phyloP scores from a whole-genome alignment of 2,888 invertebrate genomes.

The Cryptosula pallasiana region DNA sequence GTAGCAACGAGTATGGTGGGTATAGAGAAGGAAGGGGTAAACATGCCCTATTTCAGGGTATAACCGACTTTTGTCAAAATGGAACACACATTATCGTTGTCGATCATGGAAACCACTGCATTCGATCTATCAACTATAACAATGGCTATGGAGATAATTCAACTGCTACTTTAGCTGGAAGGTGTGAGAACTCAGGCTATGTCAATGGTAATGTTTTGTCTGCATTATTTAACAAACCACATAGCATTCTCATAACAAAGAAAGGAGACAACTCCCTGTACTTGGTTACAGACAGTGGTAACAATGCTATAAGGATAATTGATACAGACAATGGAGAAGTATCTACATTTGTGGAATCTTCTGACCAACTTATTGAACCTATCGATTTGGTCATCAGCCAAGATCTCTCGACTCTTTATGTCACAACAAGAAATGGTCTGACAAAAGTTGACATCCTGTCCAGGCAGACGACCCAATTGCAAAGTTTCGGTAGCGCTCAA shows the following conservation, averaged over 20 bases:
- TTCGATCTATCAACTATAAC: not conserved
- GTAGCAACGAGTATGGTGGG: too few species aligned
- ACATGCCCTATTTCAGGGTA: not conserved
- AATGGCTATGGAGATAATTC: not conserved
- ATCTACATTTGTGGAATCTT: not conserved
- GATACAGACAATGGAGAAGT: not conserved
- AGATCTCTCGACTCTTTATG: not conserved
- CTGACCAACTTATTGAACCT: not conserved
- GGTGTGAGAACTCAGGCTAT: not conserved
- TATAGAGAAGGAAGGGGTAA: too few species aligned
- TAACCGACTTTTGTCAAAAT: not conserved
- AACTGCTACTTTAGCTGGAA: not conserved
- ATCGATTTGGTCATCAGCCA: not conserved
- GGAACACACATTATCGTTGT: not conserved
- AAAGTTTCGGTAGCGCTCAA: too few species aligned
- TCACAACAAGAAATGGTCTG: not conserved
- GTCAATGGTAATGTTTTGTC: not conserved
- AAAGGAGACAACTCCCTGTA: not conserved
- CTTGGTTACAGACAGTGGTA: not conserved
- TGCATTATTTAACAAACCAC: not conserved
- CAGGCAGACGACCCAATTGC: not conserved
- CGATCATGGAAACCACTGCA: not conserved
- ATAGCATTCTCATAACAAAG: not conserved
- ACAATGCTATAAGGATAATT: not conserved
- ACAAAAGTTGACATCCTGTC: not conserved